phyloP scores from a whole-genome alignment of 2,888 invertebrate genomes.

The Exephanes ischioxanthus region DNA sequence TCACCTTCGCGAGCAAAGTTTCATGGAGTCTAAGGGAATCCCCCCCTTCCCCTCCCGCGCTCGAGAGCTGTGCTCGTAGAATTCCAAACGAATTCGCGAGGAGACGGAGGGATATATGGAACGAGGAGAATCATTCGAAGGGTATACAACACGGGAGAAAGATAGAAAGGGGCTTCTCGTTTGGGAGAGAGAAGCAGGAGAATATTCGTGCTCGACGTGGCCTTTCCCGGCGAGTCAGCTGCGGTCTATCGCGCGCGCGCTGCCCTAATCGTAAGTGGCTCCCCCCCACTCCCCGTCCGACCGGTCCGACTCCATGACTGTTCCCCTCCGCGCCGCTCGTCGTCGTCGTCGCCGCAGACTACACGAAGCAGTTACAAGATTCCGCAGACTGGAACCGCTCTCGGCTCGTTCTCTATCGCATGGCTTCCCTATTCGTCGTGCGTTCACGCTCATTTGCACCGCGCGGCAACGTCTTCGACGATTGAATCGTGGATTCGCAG shows the following conservation, averaged over 20 bases:
- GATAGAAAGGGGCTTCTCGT: conserved; percentile 10
- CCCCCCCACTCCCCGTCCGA: not conserved
- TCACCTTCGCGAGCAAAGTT: conserved; percentile 52
- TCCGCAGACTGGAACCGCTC: conserved; percentile 63
- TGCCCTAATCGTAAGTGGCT: conserved; percentile 60
- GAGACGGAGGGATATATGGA: not conserved
- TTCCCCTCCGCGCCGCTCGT: conserved; percentile 16
- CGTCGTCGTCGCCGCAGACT: conserved; percentile 55
- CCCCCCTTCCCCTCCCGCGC: not conserved
- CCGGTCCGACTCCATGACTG: no score
- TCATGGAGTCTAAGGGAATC: conserved; percentile 33
- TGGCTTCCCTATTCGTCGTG: not conserved
- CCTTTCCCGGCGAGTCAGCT: conserved; percentile 59
- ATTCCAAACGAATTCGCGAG: conserved; percentile 61
- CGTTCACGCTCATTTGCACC: conserved; percentile 26
- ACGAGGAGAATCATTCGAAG: not conserved
- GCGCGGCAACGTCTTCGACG: conserved; percentile 42
- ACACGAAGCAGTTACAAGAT: conserved; percentile 63
- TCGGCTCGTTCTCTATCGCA: conserved; percentile 37
- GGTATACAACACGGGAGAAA: conserved; percentile 11
- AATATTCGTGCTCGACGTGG: conserved; percentile 62
- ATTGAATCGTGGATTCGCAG: conserved; percentile 62
- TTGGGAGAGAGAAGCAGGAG: conserved; percentile 2
- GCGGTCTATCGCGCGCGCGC: conserved; percentile 35
- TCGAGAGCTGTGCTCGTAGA: conserved; percentile 16